These are phyloP conservation scores for Oreonectes daqikongensis DNA, from an alignment of 2,797 vertebrate species.

Conservation along the genomic window DNA sequence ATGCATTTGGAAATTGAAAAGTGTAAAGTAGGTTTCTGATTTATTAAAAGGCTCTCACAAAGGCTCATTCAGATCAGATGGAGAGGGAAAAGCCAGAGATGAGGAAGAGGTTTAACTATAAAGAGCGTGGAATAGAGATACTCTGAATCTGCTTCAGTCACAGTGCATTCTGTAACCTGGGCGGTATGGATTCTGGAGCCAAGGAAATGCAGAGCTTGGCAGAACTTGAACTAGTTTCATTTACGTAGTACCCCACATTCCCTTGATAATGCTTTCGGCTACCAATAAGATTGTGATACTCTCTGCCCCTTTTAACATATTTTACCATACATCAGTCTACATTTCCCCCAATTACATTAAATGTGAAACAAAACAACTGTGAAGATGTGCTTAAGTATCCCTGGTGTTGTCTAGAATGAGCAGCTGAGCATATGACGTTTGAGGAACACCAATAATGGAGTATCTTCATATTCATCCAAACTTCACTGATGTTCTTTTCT, in stretches of 20 bases:
- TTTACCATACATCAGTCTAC: neutral
- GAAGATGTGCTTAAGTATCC: too few species aligned
- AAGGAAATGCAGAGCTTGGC: neutral
- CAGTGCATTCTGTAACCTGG: neutral
- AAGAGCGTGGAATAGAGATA: neutral
- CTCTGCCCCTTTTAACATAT: neutral
- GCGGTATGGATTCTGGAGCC: neutral
- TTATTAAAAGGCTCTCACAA: constrained; percentile 38
- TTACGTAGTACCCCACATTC: neutral
- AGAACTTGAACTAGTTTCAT: neutral
- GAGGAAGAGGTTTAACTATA: constrained; percentile 11
- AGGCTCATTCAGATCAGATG: constrained; percentile 29
- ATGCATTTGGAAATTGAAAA: constrained; percentile 78
- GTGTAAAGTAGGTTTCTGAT: constrained; percentile 53
- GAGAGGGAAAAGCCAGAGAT: neutral
- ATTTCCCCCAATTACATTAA: too few species aligned
- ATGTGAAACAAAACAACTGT: too few species aligned
- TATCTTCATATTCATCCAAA: neutral
- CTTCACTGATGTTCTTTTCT: neutral
- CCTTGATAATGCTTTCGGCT: too few species aligned
- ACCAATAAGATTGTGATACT: neutral
- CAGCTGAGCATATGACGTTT: neutral
- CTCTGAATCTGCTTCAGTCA: neutral
- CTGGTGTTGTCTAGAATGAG: neutral
- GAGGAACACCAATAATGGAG: neutral